phyloP scores from a whole-genome alignment of 1,140 invertebrate genomes.

The Bombus picipes region DNA sequence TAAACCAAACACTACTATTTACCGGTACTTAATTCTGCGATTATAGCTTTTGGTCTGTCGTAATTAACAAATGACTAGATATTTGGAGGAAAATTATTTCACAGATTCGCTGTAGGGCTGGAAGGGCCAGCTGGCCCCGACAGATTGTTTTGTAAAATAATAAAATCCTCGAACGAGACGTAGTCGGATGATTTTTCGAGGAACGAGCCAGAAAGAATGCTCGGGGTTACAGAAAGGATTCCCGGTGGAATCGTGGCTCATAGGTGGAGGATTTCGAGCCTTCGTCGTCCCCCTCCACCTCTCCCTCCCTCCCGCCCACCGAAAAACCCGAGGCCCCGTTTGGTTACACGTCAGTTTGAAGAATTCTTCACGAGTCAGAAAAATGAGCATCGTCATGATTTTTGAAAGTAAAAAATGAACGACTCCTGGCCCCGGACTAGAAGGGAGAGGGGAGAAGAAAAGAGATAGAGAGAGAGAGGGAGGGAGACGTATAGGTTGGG shows the following conservation, averaged over 20 bases:
- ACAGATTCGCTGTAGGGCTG: background rate
- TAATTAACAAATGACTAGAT: too few relatives aligned
- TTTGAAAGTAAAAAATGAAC: constrained; percentile 84
- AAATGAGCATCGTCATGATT: constrained; percentile 84
- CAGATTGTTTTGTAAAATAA: constrained; percentile 3
- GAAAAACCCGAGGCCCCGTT: constrained; percentile 74
- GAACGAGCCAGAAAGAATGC: constrained; percentile 45
- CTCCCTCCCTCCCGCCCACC: constrained; percentile 46
- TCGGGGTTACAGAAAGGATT: constrained; percentile 53
- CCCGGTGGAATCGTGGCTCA: constrained; percentile 55
- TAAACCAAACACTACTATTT: too few relatives aligned
- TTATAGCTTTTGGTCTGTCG: too few relatives aligned
- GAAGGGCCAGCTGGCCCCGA: background rate
- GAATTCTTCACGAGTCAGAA: constrained; percentile 83
- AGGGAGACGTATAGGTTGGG: constrained; percentile 41
- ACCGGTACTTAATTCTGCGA: too few relatives aligned
- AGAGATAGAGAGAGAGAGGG: background rate
- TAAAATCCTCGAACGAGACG: background rate
- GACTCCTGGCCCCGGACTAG: constrained; percentile 51
- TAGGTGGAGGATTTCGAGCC: constrained; percentile 71
- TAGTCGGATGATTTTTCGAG: constrained; percentile 29
- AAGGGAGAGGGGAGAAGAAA: background rate
- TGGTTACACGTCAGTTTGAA: constrained; percentile 82
- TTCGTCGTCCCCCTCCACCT: background rate
- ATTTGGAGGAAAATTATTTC: too few relatives aligned